Evolutionary conservation across 2,888 invertebrate genomes (phyloP).

Genomic region (Conistra vaccinii): DNA sequence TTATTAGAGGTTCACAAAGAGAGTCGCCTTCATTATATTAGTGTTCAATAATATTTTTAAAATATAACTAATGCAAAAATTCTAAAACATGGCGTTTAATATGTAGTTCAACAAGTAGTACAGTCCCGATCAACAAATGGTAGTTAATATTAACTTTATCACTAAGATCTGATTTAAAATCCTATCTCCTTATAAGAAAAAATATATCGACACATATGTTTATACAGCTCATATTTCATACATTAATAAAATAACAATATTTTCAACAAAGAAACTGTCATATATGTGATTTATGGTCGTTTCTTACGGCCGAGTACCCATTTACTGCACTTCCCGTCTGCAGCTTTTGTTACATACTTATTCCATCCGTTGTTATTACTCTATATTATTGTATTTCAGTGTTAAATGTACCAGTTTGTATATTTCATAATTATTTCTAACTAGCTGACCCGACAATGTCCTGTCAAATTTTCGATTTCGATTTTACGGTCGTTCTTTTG

Average conservation of each 20-base stretch:
- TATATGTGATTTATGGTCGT: not conserved
- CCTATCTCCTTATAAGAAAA: not conserved
- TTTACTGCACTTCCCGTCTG: constrained; percentile 37
- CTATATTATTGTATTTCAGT: constrained; percentile 1
- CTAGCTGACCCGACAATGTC: too few relatives aligned
- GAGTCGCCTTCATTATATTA: too few relatives aligned
- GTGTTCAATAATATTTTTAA: too few relatives aligned
- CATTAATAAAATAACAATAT: not conserved
- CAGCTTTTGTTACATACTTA: not conserved
- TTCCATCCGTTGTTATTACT: not conserved
- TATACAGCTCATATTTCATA: constrained; percentile 3
- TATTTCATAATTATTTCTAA: too few relatives aligned
- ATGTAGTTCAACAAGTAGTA: too few relatives aligned
- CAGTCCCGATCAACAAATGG: not conserved
- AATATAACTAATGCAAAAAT: too few relatives aligned
- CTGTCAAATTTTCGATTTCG: too few relatives aligned
- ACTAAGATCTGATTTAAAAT: not conserved
- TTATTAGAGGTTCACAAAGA: too few relatives aligned
- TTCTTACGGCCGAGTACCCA: constrained; percentile 1
- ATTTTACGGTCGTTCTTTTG: too few relatives aligned
- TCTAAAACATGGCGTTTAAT: too few relatives aligned
- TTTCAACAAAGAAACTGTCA: constrained; percentile 30
- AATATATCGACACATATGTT: not conserved
- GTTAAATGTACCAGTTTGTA: not conserved
- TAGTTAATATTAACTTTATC: not conserved